phyloP scores from a whole-genome alignment of 2,797 vertebrate species.

The Rhinophrynus dorsalis region DNA sequence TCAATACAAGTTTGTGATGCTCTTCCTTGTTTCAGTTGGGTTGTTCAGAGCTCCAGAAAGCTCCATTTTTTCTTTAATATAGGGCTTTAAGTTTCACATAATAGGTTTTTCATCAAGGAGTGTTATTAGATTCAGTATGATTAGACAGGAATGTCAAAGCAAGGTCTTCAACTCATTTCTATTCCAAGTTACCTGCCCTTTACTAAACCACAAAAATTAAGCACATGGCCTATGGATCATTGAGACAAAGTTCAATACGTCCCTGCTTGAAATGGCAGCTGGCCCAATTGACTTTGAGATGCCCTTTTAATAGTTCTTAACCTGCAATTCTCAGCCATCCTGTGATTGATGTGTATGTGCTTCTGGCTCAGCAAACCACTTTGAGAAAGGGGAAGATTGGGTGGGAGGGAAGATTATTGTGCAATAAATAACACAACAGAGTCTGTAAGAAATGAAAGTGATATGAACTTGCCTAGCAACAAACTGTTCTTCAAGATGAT shows the following conservation, averaged over 20 bases:
- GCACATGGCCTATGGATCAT: conserved; percentile 38
- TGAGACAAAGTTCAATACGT: conserved; percentile 46
- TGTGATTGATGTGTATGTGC: conserved; percentile 37
- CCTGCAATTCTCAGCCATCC: conserved; percentile 45
- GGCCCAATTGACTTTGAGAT: conserved; percentile 47
- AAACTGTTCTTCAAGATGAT: conserved; percentile 9
- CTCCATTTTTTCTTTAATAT: too few species aligned
- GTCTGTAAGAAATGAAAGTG: conserved; percentile 26
- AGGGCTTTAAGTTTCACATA: neutral
- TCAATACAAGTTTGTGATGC: too few species aligned
- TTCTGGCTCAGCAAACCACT: conserved; percentile 35
- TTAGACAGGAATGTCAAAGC: conserved; percentile 43
- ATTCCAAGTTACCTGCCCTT: conserved; percentile 45
- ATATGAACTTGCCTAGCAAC: conserved; percentile 20
- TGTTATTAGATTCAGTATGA: conserved; percentile 36
- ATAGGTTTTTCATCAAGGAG: conserved; percentile 32
- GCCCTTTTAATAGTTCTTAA: conserved; percentile 45
- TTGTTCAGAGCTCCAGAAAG: too few species aligned
- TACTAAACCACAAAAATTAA: conserved; percentile 43
- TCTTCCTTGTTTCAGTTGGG: neutral
- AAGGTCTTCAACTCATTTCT: conserved; percentile 37
- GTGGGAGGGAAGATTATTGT: conserved; percentile 42
- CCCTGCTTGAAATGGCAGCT: conserved; percentile 42
- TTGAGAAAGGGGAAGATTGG: conserved; percentile 34
- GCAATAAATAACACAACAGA: conserved; percentile 42